These are phyloP conservation scores for Equus przewalskii DNA, from an alignment of 2,113 vertebrate species.

Conservation along the genomic window DNA sequence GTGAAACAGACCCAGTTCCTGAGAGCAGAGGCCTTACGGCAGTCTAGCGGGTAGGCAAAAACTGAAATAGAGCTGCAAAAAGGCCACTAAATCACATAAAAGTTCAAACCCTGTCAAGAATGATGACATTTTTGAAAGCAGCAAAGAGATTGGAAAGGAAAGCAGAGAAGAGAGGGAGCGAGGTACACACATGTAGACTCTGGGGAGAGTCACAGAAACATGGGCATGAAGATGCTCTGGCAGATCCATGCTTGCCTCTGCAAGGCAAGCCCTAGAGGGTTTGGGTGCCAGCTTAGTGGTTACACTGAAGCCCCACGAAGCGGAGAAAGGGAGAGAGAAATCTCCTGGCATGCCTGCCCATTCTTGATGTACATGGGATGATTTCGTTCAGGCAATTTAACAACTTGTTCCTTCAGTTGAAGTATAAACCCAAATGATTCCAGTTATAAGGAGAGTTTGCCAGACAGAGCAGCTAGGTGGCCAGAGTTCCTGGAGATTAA, in stretches of 20 bases:
- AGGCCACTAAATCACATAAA: not conserved
- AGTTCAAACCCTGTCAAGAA: not conserved
- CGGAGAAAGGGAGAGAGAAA: not conserved
- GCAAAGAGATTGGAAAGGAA: not conserved
- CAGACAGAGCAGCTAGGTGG: not conserved
- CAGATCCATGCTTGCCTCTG: not conserved
- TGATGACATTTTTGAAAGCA: not conserved
- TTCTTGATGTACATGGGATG: not conserved
- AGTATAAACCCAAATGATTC: not conserved
- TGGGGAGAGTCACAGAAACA: too few species aligned
- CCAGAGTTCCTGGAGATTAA: not conserved
- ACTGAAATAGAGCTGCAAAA: not conserved
- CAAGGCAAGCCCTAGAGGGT: not conserved
- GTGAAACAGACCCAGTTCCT: not conserved
- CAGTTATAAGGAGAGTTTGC: not conserved
- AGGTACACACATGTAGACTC: too few species aligned
- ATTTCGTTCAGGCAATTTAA: not conserved
- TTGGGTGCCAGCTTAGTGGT: rapidly evolving
- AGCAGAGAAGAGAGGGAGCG: not conserved
- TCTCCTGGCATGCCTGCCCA: not conserved
- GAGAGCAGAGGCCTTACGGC: not conserved
- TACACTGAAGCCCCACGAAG: not conserved
- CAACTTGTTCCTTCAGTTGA: not conserved
- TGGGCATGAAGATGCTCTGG: too few species aligned
- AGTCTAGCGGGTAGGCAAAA: not conserved